A percentile compares a stretch with the other conserved stretches of the same genome.
These are phyloP conservation scores for Zaprionus ornatus DNA, from an alignment of 1,140 invertebrate genomes.

Conservation along the genomic window DNA sequence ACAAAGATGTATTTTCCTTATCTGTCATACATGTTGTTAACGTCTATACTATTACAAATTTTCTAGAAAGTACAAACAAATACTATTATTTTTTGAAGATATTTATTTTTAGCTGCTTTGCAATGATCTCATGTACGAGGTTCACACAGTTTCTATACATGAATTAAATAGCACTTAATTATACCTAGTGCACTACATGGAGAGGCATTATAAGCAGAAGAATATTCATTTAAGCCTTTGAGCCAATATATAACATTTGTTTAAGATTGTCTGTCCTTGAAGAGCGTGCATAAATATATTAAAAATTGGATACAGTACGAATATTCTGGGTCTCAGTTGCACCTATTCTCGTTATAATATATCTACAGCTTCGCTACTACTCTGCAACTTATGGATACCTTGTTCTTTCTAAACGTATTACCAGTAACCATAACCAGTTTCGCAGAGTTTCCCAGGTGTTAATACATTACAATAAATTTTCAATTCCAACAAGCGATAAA, in stretches of 20 bases:
- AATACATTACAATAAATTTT: conserved; percentile 62
- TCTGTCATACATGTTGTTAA: background rate
- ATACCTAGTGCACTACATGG: background rate
- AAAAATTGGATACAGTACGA: too few relatives aligned
- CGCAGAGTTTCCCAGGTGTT: conserved; percentile 58
- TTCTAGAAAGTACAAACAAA: background rate
- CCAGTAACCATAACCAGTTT: conserved; percentile 71
- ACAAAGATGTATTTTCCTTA: background rate
- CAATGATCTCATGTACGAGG: background rate
- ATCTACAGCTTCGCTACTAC: background rate
- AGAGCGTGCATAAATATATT: too few relatives aligned
- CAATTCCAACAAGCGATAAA: conserved; percentile 28
- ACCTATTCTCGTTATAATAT: too few relatives aligned
- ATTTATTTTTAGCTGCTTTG: background rate
- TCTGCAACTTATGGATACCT: too few relatives aligned
- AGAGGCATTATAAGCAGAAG: background rate
- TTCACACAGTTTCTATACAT: background rate
- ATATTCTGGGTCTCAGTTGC: too few relatives aligned
- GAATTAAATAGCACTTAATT: background rate
- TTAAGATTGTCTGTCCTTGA: too few relatives aligned
- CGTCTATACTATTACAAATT: background rate
- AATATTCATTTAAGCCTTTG: too few relatives aligned
- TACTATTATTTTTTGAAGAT: background rate
- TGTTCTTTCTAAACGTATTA: background rate
- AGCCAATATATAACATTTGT: too few relatives aligned